phyloP scores from a whole-genome alignment of 2,797 vertebrate species.

The Nasua narica region DNA sequence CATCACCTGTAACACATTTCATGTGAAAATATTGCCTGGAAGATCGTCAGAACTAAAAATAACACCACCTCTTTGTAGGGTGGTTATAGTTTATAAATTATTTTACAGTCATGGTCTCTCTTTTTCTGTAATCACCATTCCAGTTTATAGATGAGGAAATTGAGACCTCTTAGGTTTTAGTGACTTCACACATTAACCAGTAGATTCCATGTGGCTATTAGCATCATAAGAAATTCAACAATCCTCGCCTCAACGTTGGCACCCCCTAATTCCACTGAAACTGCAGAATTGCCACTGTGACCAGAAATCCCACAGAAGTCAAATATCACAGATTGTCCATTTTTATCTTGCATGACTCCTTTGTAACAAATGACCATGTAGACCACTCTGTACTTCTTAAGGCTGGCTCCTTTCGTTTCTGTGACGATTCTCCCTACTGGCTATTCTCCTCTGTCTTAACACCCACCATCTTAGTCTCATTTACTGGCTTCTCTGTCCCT shows the following conservation, averaged over 20 bases:
- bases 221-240: neutral
- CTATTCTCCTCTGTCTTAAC: neutral
- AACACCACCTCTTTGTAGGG: neutral
- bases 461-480: neutral
- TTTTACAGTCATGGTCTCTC: neutral
- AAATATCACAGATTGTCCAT: neutral
- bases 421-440: neutral
- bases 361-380: neutral
- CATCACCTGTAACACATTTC: neutral
- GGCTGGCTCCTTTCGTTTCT: neutral
- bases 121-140: neutral
- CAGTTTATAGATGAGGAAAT: neutral
- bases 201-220: neutral
- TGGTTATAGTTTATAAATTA: neutral
- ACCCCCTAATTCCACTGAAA: neutral
- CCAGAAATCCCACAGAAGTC: neutral
- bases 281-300: neutral
- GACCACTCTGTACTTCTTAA: neutral
- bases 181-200: neutral
- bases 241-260: neutral
- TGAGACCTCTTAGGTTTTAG: neutral
- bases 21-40: neutral
- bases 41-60: constrained; percentile 7
- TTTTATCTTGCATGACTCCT: neutral
- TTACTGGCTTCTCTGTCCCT: neutral